These are phyloP conservation scores for Bombycilla garrulus DNA, from an alignment of 2,113 vertebrate genomes.

Conservation along the genomic window DNA sequence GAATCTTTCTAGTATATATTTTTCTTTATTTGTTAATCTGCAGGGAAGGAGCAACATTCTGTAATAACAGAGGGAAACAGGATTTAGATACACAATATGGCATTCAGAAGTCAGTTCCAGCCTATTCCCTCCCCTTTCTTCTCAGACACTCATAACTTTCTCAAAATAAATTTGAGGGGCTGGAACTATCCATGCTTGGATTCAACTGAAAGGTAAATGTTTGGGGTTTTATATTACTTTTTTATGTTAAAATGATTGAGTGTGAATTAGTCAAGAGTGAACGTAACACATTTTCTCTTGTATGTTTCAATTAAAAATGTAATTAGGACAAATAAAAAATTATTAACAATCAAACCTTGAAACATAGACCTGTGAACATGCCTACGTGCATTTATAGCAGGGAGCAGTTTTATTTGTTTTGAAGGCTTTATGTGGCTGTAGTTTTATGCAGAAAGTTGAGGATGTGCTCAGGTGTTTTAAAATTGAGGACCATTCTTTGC, in stretches of 20 bases:
- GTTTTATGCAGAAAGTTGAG: background rate
- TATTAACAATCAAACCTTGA: background rate
- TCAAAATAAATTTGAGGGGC: slow-evolving; percentile 20
- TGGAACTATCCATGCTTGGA: slow-evolving; percentile 33
- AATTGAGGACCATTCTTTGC: background rate
- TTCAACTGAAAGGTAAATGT: slow-evolving; percentile 9
- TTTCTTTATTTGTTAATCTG: slow-evolving; percentile 57
- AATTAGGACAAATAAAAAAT: slow-evolving; percentile 39
- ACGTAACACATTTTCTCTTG: background rate
- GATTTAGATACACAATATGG: slow-evolving; percentile 24
- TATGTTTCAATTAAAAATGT: slow-evolving; percentile 49
- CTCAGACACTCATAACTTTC: slow-evolving; percentile 26
- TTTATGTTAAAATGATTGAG: background rate
- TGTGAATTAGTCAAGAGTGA: slow-evolving; percentile 44
- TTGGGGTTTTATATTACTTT: background rate
- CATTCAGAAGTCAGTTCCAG: slow-evolving; percentile 25
- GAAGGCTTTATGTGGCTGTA: background rate
- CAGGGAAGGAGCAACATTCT: slow-evolving; percentile 29
- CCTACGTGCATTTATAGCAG: background rate
- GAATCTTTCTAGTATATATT: slow-evolving; percentile 31
- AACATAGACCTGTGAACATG: background rate
- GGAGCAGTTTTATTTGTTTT: background rate
- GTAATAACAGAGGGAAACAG: slow-evolving; percentile 22
- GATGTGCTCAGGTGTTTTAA: background rate
- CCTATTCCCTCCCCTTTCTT: slow-evolving; percentile 38